Base-by-base conservation (phyloP, 1,140 invertebrate species). In the Dinothrombium tinctorium region DNA sequence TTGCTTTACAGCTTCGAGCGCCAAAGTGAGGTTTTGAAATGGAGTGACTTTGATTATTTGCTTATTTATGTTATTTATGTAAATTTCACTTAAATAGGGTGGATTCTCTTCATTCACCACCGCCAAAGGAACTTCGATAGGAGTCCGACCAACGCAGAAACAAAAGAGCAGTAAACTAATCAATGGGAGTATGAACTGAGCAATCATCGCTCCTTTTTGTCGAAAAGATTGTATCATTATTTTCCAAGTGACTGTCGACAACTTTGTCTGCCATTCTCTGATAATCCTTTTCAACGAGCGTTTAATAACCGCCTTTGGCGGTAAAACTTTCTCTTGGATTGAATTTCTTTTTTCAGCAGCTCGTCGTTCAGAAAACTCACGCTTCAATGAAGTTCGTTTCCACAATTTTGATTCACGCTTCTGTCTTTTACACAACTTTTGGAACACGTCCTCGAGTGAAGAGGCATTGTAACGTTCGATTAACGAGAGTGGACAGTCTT, bases 111-210 rank as follows among this genome's bases (percentile, higher is more conserved):
- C 41, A 45, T 61, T 60, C 6, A 84, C 76, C 40, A 92, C 68
- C 23, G 76, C 81, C 53, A 94, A 49, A 48, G 69, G 69, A 0
- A 94, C 64, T 31, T 74, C 73, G 33, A 68, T 71, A 0, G 86
- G 84, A 54, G 86, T 78, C 23, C 77, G 68, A 42, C 86, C 87
- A 48, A 92, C 86, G 17, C 84, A 80, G 47, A 86, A 56, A 58
- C 84, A 92, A 65, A 94, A 92, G 4, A 90, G 66, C 37, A 87
- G 75, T n/a, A 83, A 80, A 63, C 89, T 80, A 59, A 82, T 73
- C 3, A 84, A 76, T 24, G 84, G 84, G 49, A 92, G 59, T 7
- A 76, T 72, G 52, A 90, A 38, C 23, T 36, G 33, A 11, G 33
- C 33, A 36, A 36, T 22, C n/a, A 36, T 36, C 11, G 33, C 33